phyloP scores from a whole-genome alignment of 2,888 invertebrate species.

The Drosophila formosana region DNA sequence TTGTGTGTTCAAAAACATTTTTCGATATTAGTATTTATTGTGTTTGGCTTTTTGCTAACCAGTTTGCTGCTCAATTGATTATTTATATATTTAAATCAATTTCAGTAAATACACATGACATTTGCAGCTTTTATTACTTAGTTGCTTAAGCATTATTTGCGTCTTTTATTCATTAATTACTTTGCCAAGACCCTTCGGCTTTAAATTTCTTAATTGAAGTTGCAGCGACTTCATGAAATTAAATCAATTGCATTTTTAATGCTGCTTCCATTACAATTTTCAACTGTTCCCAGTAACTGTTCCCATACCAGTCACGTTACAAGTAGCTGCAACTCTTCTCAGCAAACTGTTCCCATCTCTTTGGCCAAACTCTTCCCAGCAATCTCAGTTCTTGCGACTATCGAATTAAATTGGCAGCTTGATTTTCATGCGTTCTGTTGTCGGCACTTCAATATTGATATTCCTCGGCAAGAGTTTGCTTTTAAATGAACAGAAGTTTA shows the following conservation, averaged over 20 bases:
- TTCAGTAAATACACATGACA: constrained; percentile 25
- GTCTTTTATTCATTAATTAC: neutral
- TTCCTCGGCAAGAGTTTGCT: constrained; percentile 50
- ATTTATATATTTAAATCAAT: constrained; percentile 31
- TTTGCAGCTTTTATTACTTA: constrained; percentile 25
- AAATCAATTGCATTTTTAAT: constrained; percentile 63
- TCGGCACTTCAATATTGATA: constrained; percentile 61
- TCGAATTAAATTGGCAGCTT: constrained; percentile 60
- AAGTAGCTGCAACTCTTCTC: no score
- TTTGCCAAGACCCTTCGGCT: no score
- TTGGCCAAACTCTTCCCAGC: no score
- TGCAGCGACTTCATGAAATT: constrained; percentile 24
- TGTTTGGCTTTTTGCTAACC: constrained; percentile 9
- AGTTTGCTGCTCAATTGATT: constrained; percentile 17
- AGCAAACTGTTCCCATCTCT: no score
- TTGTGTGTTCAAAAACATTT: neutral
- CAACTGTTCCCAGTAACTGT: no score
- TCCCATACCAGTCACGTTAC: no score
- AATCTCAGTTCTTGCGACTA: constrained; percentile 1
- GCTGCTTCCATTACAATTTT: constrained; percentile 19
- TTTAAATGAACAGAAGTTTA: constrained; percentile 22
- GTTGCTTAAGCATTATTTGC: constrained; percentile 2
- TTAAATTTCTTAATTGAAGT: neutral
- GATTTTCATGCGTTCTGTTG: neutral
- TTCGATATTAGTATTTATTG: constrained; percentile 2